Conservation (phyloP, 2,797 vertebrate species). For the Peromyscus melanophrys region DNA sequence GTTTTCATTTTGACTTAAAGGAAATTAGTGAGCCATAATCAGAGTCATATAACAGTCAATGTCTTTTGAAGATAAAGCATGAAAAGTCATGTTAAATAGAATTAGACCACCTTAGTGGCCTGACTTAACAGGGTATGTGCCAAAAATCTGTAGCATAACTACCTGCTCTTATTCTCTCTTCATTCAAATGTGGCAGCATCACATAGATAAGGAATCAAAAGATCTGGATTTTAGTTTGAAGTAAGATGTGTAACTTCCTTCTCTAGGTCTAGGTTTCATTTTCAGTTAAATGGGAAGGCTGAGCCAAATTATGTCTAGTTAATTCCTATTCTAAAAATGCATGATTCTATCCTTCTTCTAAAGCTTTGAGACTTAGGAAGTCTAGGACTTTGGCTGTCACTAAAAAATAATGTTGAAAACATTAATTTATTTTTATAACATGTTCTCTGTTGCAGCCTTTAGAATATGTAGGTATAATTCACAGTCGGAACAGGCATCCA, state of each 20-base stretch:
- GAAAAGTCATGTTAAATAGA: neutral
- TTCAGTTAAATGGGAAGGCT: slow-evolving; percentile 66
- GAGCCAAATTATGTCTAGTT: slow-evolving; percentile 43
- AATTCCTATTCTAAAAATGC: slow-evolving; percentile 61
- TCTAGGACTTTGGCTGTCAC: slow-evolving; percentile 31
- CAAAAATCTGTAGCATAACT: slow-evolving; percentile 56
- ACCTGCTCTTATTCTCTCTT: slow-evolving; percentile 38
- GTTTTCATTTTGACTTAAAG: slow-evolving; percentile 55
- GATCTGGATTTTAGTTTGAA: slow-evolving; percentile 66
- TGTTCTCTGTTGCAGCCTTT: slow-evolving; percentile 48
- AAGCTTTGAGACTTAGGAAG: slow-evolving; percentile 38
- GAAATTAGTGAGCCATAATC: slow-evolving; percentile 57
- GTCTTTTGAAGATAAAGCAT: neutral
- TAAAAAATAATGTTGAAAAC: slow-evolving; percentile 69
- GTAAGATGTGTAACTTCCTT: slow-evolving; percentile 59
- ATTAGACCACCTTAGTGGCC: slow-evolving; percentile 10
- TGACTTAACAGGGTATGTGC: neutral
- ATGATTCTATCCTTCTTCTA: slow-evolving; percentile 42
- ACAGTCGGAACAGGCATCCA: slow-evolving; percentile 54
- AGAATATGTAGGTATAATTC: neutral
- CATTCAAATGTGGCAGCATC: slow-evolving; percentile 37
- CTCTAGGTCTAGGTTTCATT: slow-evolving; percentile 71
- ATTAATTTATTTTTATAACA: slow-evolving; percentile 69
- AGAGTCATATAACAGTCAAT: slow-evolving; percentile 27
- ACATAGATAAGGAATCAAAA: slow-evolving; percentile 64